Evolutionary conservation across 2,888 invertebrate species (phyloP), one percentile per base, ranked within the genome.

Genomic region (Monochamus alternatus): DNA sequence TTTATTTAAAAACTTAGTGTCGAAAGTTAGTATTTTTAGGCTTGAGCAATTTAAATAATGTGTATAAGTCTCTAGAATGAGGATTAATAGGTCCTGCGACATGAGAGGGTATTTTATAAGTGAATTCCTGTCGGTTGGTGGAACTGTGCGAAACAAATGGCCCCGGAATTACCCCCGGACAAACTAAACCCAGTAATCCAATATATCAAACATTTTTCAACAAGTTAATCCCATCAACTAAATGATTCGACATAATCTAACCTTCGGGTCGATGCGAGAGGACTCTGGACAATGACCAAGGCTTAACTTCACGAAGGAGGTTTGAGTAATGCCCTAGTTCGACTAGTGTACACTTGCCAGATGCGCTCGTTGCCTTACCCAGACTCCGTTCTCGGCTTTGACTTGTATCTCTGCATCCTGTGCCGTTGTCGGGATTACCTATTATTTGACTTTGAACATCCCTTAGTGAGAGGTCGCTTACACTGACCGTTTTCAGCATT

Each of bases 171-270:
- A 68, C 47, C 74, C 62, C 60, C 62, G 32, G 68, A 68, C 74
- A 55, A 51, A 60, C 63, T 62, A 68, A 74, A 74, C 60, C 74
- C 68, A 58, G 43, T 69, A 66, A 69, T 72, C 67, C 60, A 68
- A 84, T 84, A 85, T 85, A 85, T 88, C 88, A 87, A 87, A 86
- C 86, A 87, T 88, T 88, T 88, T 88, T 88, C 86, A 86, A 85
- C 86, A 83, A 83, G 81, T 84, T 88, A 88, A 88, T 88, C 88
- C 86, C 83, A 88, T 88, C 87, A 88, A 86, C 85, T 85, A 88
- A 88, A 88, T 88, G 88, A 88, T 87, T 87, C 87, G 88, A 87
- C 87, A 88, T 88, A 88, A 88, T 87, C 88, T 75, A 63, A 75
- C 63, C 69, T 74, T 30, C 47, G 74, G 74, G 74, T 74, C 74